Conservation (phyloP, 2,113 vertebrate species). For the Myanophis thanlyinensis region DNA sequence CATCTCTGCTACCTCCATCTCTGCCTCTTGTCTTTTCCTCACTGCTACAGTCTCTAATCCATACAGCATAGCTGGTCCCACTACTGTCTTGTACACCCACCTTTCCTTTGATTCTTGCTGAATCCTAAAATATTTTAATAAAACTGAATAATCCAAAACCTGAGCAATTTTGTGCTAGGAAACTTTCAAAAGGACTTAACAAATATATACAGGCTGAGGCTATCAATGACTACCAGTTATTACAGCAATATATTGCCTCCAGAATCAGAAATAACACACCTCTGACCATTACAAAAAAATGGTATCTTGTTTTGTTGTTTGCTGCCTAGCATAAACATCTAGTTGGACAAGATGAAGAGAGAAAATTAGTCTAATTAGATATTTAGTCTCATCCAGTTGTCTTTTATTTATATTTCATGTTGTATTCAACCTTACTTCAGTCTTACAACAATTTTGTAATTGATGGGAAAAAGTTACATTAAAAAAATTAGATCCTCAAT, state of each 20-base stretch:
- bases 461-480: neutral
- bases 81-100: too few relatives aligned
- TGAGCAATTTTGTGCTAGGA: neutral
- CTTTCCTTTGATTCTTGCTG: too few relatives aligned
- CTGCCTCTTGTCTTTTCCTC: too few relatives aligned
- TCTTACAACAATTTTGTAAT: neutral
- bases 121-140: neutral
- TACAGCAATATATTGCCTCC: neutral
- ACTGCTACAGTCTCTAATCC: too few relatives aligned
- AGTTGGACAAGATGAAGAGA: neutral
- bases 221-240: neutral
- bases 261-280: neutral
- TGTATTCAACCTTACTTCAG: too few relatives aligned
- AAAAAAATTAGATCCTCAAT: neutral
- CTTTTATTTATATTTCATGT: neutral
- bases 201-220: neutral
- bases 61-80: too few relatives aligned
- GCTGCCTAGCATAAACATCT: neutral
- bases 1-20: too few relatives aligned
- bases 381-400: neutral
- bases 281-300: neutral
- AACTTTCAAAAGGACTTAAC: neutral
- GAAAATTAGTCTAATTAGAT: neutral
- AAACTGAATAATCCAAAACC: neutral
- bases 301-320: neutral